phyloP scores from a whole-genome alignment of 2,888 invertebrate genomes.

The Xestia ashworthii region DNA sequence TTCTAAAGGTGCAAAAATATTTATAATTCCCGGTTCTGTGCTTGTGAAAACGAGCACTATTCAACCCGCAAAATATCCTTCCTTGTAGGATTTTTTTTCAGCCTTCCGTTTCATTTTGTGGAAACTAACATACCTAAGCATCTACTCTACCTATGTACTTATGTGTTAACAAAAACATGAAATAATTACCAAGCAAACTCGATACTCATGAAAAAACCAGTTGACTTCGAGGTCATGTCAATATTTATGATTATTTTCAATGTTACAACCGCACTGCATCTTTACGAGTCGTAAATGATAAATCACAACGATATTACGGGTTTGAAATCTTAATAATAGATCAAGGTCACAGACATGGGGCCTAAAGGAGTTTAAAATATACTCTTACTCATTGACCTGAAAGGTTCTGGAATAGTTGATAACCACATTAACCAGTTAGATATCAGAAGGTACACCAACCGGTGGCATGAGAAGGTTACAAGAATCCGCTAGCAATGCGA shows the following conservation, averaged over 20 bases:
- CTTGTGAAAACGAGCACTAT: neutral
- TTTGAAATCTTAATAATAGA: neutral
- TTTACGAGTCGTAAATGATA: constrained; percentile 24
- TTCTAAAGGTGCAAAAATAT: too few species aligned
- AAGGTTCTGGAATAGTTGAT: neutral
- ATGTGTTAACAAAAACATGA: constrained; percentile 7
- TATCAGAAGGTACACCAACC: neutral
- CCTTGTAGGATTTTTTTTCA: neutral
- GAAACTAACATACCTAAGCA: neutral
- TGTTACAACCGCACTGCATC: constrained; percentile 11
- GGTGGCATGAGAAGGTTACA: neutral
- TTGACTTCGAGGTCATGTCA: constrained; percentile 31
- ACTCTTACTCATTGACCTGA: neutral
- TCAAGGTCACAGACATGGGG: constrained; percentile 9
- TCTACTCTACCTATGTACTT: neutral
- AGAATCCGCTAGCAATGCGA: neutral
- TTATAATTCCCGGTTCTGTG: neutral
- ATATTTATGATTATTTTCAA: constrained; percentile 39
- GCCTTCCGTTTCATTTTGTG: neutral
- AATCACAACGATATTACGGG: constrained; percentile 4
- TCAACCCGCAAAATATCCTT: too few species aligned
- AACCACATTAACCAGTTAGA: neutral
- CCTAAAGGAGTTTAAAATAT: neutral
- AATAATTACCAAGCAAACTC: constrained; percentile 19
- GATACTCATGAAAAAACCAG: constrained; percentile 19